These are phyloP conservation scores for Venusia cambrica DNA, from an alignment of 2,888 invertebrate genomes.

Conservation along the genomic window DNA sequence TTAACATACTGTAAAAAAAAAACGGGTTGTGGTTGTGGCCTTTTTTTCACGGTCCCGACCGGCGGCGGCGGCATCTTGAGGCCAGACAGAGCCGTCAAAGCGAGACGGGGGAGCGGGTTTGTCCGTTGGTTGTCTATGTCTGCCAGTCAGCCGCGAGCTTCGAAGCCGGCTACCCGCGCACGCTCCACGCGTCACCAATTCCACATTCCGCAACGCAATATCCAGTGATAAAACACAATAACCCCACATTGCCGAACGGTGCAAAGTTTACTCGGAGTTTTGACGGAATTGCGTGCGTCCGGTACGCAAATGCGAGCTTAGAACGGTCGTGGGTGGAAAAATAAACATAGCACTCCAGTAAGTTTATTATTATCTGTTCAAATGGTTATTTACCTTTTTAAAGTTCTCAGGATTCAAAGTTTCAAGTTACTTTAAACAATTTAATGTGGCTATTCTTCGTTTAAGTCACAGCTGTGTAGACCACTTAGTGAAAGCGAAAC, in stretches of 20 bases:
- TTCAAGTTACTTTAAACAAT: conserved; percentile 35
- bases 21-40: conserved; percentile 57
- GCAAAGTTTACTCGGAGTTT: conserved; percentile 34
- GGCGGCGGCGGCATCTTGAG: conserved; percentile 34
- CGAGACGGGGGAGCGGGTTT: conserved; percentile 22
- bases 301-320: conserved; percentile 59
- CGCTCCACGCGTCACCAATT: conserved; percentile 12
- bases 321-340: conserved; percentile 59
- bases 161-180: conserved; percentile 50
- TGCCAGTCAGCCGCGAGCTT: conserved; percentile 62
- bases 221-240: conserved; percentile 21
- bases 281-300: conserved; percentile 50
- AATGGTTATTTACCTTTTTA: conserved; percentile 36
- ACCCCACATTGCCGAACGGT: conserved; percentile 30
- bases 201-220: conserved; percentile 23
- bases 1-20: conserved; percentile 72
- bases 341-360: conserved; percentile 73
- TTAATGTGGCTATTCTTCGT: conserved; percentile 30
- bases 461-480: conserved; percentile 23
- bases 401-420: conserved; percentile 31
- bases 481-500: conserved; percentile 52
- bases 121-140: conserved; percentile 20
- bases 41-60: conserved; percentile 63
- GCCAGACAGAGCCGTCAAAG: conserved; percentile 23
- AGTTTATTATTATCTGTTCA: conserved; percentile 50